These are phyloP conservation scores for Zoanthus solanderi DNA, from an alignment of 92 coral and sea anemone species.

Conservation along the genomic window DNA sequence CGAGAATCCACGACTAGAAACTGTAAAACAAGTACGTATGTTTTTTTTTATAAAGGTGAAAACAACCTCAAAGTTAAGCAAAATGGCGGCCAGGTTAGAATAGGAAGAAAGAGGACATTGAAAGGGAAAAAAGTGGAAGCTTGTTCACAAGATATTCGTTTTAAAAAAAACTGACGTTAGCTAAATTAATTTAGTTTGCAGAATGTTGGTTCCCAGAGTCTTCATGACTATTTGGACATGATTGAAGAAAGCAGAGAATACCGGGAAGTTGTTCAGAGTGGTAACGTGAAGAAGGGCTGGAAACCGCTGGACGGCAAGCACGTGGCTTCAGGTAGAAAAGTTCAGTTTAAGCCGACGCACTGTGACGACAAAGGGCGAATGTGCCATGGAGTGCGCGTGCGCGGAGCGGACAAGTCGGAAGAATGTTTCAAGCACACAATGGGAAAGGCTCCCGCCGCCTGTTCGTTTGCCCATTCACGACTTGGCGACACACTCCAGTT, in stretches of 20 bases:
- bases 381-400: slow-evolving; percentile 96
- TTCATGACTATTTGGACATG: slow-evolving; percentile 80
- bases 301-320: slow-evolving; percentile 90
- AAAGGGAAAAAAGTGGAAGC: neutral
- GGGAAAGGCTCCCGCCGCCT: slow-evolving; percentile 93
- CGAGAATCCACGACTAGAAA: no score
- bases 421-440: slow-evolving; percentile 91
- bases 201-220: slow-evolving; percentile 74
- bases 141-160: neutral
- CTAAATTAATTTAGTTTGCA: slow-evolving; percentile 52
- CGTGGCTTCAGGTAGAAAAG: slow-evolving; percentile 79
- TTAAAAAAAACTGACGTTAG: neutral
- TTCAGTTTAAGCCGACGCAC: slow-evolving; percentile 90
- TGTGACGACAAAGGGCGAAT: slow-evolving; percentile 94
- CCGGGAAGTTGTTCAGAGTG: slow-evolving; percentile 77
- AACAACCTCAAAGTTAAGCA: no score
- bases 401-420: slow-evolving; percentile 97
- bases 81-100: no score
- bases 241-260: slow-evolving; percentile 87
- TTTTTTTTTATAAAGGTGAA: no score
- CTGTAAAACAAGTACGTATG: no score
- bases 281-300: slow-evolving; percentile 85
- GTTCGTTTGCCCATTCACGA: slow-evolving; percentile 98
- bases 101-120: no score
- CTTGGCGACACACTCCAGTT: slow-evolving; percentile 98